phyloP scores from a whole-genome alignment of 2,113 vertebrate genomes.

The Trogon melanurus region DNA sequence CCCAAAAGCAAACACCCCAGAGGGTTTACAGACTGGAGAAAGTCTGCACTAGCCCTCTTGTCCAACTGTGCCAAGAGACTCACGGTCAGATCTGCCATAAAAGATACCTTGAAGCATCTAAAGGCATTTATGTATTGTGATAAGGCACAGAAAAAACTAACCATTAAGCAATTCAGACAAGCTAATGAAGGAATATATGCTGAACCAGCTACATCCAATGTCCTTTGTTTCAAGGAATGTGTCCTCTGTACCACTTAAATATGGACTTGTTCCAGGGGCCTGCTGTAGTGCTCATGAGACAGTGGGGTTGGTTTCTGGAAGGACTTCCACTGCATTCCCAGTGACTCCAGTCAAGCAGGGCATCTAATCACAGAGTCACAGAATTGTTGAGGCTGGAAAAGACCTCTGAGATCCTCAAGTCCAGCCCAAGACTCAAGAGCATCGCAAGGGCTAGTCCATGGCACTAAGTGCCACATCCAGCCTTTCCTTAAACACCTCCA shows the following conservation, averaged over 20 bases:
- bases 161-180: neutral
- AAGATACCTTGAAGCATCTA: neutral
- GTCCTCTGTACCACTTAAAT: accelerated
- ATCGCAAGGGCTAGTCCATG: too few species aligned
- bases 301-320: neutral
- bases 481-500: too few species aligned
- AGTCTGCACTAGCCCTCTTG: neutral
- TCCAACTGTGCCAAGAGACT: neutral
- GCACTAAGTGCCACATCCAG: too few species aligned
- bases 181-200: neutral
- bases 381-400: too few species aligned
- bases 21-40: neutral
- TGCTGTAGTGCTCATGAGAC: neutral
- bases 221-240: neutral
- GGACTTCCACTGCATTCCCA: neutral
- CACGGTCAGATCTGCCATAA: neutral
- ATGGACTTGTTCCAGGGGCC: neutral
- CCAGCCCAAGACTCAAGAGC: too few species aligned
- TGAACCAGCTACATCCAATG: accelerated
- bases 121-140: neutral
- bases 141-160: neutral
- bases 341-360: neutral
- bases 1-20: neutral
- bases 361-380: too few species aligned
- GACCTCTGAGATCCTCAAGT: too few species aligned